Conservation (phyloP, 2,797 vertebrate genomes). For the Dromococcyx pavoninus region DNA sequence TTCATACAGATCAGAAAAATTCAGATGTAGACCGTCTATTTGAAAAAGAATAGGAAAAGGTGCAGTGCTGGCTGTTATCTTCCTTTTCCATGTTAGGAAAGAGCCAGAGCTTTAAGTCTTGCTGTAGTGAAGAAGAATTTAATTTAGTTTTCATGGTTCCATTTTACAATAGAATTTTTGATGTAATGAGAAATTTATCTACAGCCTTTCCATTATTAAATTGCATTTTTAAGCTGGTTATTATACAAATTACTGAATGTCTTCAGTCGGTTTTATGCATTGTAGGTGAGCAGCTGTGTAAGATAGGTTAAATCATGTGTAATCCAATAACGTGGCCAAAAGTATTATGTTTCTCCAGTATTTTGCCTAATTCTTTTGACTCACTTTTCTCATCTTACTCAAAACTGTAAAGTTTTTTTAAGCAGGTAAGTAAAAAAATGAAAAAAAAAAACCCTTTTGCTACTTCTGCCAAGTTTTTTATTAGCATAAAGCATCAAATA, state of each 20-base stretch:
- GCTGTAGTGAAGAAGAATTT: neutral
- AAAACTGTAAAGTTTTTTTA: neutral
- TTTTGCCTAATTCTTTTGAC: constrained; percentile 17
- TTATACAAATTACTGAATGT: neutral
- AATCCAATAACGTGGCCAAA: constrained; percentile 24
- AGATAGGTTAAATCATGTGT: neutral
- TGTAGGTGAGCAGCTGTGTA: neutral
- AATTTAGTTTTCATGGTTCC: neutral
- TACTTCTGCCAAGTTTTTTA: neutral
- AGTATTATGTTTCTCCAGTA: neutral
- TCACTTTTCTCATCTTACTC: neutral
- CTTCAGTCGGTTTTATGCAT: neutral
- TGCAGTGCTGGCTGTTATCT: neutral
- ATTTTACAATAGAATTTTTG: constrained; percentile 1
- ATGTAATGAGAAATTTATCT: constrained; percentile 1
- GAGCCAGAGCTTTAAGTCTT: neutral
- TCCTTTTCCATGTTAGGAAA: neutral
- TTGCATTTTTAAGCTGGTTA: neutral
- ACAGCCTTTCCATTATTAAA: neutral
- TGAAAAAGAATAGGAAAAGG: neutral
- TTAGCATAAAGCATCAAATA: neutral
- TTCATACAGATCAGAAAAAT: neutral
- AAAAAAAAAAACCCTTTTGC: neutral
- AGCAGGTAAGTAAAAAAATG: neutral
- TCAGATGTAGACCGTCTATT: neutral